phyloP scores from a whole-genome alignment of 2,888 invertebrate species.

The Drosophila anomelani region DNA sequence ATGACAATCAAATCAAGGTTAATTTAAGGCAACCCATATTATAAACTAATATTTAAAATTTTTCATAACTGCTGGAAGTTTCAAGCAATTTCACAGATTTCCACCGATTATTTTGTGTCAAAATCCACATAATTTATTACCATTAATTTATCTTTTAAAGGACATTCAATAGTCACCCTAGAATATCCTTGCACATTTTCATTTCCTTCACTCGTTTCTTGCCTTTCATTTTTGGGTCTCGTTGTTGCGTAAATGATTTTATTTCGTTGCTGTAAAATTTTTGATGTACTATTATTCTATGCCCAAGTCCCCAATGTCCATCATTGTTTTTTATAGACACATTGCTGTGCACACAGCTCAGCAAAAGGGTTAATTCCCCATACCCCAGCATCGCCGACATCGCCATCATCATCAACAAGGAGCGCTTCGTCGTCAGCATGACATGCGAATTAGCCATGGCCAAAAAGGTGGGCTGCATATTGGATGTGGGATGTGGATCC shows the following conservation, averaged over 20 bases:
- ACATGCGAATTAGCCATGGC: constrained; percentile 58
- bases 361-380: constrained; percentile 47
- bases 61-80: neutral
- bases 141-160: neutral
- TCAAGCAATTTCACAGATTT: neutral
- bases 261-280: constrained; percentile 72
- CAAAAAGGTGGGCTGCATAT: constrained; percentile 60
- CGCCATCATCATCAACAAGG: constrained; percentile 18
- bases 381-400: constrained; percentile 27
- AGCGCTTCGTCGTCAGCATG: constrained; percentile 55
- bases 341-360: constrained; percentile 48
- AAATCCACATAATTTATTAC: neutral
- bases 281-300: constrained; percentile 77
- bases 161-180: neutral
- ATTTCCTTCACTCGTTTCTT: constrained; percentile 53
- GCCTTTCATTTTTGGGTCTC: constrained; percentile 67
- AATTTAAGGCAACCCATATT: neutral
- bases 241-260: constrained; percentile 75
- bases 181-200: neutral
- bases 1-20: no score
- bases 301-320: constrained; percentile 68
- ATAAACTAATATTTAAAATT: no score
- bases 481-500: constrained; percentile 16
- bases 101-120: neutral
- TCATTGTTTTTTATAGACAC: constrained; percentile 75